A percentile compares a stretch with the other conserved stretches of the same genome.
These are phyloP conservation scores for Anagrus nilaparvatae DNA, from an alignment of 1,140 invertebrate genomes.

Conservation along the genomic window DNA sequence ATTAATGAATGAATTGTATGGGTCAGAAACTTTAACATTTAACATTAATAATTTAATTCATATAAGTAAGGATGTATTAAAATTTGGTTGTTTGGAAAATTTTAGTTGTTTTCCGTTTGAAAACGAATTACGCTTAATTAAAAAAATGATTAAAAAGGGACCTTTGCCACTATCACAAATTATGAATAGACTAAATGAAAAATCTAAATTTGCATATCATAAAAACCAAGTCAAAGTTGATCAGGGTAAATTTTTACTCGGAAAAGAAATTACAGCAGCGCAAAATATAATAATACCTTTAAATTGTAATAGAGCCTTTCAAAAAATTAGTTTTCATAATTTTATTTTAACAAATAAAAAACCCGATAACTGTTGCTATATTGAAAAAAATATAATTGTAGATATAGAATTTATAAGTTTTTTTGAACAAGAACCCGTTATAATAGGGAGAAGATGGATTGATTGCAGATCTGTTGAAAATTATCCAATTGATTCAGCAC, in stretches of 20 bases:
- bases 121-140: slow-evolving; percentile 6
- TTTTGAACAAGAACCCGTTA: slow-evolving; percentile 5
- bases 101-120: slow-evolving; percentile 11
- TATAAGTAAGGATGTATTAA: slow-evolving; percentile 14
- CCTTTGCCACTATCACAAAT: slow-evolving; percentile 1
- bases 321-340: slow-evolving; percentile 10
- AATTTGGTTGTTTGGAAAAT: slow-evolving; percentile 12
- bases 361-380: slow-evolving; percentile 19
- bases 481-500: slow-evolving; percentile 9
- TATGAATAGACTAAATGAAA: slow-evolving; percentile 1
- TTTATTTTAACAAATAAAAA: slow-evolving; percentile 13
- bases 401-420: slow-evolving; percentile 14
- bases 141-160: slow-evolving; percentile 7
- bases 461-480: slow-evolving; percentile 4
- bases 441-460: slow-evolving; percentile 14
- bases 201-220: neutral
- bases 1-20: slow-evolving; percentile 16
- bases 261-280: neutral
- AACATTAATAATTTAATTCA: slow-evolving; percentile 23
- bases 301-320: slow-evolving; percentile 11
- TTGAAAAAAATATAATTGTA: slow-evolving; percentile 15
- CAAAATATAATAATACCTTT: neutral
- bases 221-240: neutral
- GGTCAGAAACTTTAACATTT: slow-evolving; percentile 14
- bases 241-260: no score